Base-by-base conservation (phyloP, 2,113 vertebrate species). In the Melanotaenia duboulayi region DNA sequence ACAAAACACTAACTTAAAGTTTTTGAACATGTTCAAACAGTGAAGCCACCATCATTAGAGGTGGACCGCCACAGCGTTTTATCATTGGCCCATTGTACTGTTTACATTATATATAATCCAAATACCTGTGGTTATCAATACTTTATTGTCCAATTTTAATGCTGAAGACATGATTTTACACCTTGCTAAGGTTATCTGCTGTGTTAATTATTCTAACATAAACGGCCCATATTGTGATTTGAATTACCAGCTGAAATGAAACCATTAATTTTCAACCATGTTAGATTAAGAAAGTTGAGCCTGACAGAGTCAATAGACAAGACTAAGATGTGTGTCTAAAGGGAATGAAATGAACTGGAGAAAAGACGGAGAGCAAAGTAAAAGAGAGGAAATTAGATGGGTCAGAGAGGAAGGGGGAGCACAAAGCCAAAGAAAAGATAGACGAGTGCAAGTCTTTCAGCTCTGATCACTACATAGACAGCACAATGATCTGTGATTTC, bases 351-450 rank as follows among this genome's bases (percentile, higher is more conserved):
- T 8, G 40, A 46, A 25, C 1, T 16, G 10, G 19, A 37, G 55
- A 37, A 57, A 61, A 23, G 51, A 69, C 24, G 42, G 10, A 28
- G 46, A 25, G 39, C 24, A 69, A 46, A 51, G 74, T 58, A 65
- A 66, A 40, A 63, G 20, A 68, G 46, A 76, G 81, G 75, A 88
- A 80, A 78, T 75, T 75, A 88, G 72, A 65, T 7, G 54, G 0
- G 49, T 35, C 32, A 37, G 24, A 14, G n/a, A 44, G 42, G 65
- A n/a, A 42, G 63, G 59, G 35, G 65, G 42, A 48, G 66, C 12
- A 42, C 50, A 52, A 63, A 63, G 42, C 14, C 2, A 28, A 62
- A 66, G 24, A 67, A 52, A 13, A 11, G 12, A 59, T 58, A 19
- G 10, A 3, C 61, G 67, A 63, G 62, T 63, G 58, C 54, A 35